Base-by-base conservation (phyloP, 1,140 invertebrate species). In the Zaprionus inermis region DNA sequence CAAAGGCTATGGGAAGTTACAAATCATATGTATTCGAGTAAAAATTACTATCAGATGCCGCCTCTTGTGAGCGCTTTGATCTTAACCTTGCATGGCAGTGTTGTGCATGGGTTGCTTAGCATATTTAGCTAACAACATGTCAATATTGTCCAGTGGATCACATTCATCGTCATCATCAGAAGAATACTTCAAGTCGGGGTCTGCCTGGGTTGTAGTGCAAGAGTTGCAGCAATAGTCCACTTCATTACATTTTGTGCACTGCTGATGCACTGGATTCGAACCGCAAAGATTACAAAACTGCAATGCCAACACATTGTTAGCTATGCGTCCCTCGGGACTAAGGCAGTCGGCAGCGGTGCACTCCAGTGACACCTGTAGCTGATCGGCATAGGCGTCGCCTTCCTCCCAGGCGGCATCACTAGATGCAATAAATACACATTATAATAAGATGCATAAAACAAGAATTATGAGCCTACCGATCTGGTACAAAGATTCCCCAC, bases 391-490 rank as follows among this genome's bases (percentile, higher is more conserved):
- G 2, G 79, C 76, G 2, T 57, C 20, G 1, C 69, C 65, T 0
- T 20, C 2, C 18, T 85, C 82, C 82, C 82, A 85, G 2, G 58
- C 54, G 0, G 82, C 79, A 38, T 88, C 82, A 2, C 82, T 85
- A n/a, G 36, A n/a, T 1, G 4, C 7, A 38, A n/a, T 12, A 20
- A 44, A 3, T 10, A 10, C 3, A 41, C 16, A 9, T 22, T 2
- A 44, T 30, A 20, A 34, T 20, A 56, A 10, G 14, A 12, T 56
- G 18, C 36, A 34, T 18, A n/a, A 20, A 22, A 49, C 18, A 12
- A 12, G 18, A 18, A 2, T 49, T 1, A 11, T 18, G 5, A 3
- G 54, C 82, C 52, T 7, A 88, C 82, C 68, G 38, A 28, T 79
- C 38, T 0, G 79, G 79, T n/a, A 86, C 52, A 0, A 22, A 46